These are phyloP conservation scores for Phrynosoma blainvillii DNA, from an alignment of 2,113 vertebrate species.

Conservation along the genomic window DNA sequence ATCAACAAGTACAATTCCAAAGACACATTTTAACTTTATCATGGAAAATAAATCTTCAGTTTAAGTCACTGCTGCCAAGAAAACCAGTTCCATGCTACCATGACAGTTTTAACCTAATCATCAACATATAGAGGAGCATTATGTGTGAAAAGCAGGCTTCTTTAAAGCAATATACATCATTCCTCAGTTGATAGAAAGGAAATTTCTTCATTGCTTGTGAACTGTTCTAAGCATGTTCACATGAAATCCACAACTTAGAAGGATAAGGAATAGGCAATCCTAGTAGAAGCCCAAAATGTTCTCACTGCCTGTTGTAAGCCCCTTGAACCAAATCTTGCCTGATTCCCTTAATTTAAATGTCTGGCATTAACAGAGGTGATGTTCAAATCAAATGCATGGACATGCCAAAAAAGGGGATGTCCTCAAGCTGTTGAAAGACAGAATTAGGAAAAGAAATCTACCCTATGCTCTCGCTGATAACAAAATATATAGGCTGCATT, in stretches of 20 bases:
- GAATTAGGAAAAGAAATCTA: neutral
- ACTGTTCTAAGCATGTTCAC: neutral
- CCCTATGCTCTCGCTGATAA: neutral
- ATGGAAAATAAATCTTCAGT: constrained; percentile 51
- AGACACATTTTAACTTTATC: constrained; percentile 55
- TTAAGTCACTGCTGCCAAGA: constrained; percentile 46
- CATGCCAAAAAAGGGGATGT: neutral
- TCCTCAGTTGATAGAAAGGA: neutral
- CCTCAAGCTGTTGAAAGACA: neutral
- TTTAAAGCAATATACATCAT: neutral
- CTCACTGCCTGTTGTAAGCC: neutral
- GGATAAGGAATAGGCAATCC: neutral
- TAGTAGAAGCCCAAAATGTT: neutral
- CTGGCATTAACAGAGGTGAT: neutral
- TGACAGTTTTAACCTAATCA: constrained; percentile 37
- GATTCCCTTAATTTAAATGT: neutral
- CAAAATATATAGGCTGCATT: neutral
- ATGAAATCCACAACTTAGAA: neutral
- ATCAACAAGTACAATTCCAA: constrained; percentile 58
- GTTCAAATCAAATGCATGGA: neutral
- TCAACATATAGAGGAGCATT: constrained; percentile 16
- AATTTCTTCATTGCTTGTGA: neutral
- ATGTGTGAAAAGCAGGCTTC: neutral
- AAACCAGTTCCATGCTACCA: constrained; percentile 37
- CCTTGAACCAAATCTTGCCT: neutral